These are phyloP conservation scores for Saxidomus purpurata DNA, from an alignment of 1,140 invertebrate species.

Conservation along the genomic window DNA sequence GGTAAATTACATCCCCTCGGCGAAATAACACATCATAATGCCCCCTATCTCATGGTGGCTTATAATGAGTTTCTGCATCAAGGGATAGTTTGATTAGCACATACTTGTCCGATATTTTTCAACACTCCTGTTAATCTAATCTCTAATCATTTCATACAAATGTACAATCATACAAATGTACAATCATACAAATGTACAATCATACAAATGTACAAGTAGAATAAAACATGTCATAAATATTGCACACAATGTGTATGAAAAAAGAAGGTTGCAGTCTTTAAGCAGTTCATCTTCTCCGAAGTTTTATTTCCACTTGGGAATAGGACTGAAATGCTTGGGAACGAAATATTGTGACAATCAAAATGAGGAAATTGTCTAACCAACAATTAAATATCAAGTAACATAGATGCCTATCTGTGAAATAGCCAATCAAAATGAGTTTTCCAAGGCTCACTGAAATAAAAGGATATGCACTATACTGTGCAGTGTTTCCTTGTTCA, in stretches of 20 bases:
- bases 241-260: slow-evolving; percentile 30
- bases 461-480: not conserved
- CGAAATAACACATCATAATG: not conserved
- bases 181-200: too few species aligned
- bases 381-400: too few species aligned
- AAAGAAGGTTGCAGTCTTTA: not conserved
- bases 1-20: too few species aligned
- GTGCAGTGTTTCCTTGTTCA: not conserved
- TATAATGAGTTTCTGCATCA: not conserved
- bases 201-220: slow-evolving; percentile 27
- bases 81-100: not conserved
- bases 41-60: not conserved
- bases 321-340: too few species aligned
- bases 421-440: not conserved
- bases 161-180: too few species aligned
- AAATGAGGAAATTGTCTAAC: too few species aligned
- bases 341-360: too few species aligned
- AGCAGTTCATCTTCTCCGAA: not conserved
- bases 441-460: not conserved
- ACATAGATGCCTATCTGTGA: not conserved
- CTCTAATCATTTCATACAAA: slow-evolving; percentile 19
- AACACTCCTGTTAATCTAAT: not conserved
- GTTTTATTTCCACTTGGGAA: not conserved
- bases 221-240: slow-evolving; percentile 15
- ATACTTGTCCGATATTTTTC: not conserved